These are phyloP conservation scores for Calycopis cecrops DNA, from an alignment of 1,140 invertebrate genomes.

Conservation along the genomic window DNA sequence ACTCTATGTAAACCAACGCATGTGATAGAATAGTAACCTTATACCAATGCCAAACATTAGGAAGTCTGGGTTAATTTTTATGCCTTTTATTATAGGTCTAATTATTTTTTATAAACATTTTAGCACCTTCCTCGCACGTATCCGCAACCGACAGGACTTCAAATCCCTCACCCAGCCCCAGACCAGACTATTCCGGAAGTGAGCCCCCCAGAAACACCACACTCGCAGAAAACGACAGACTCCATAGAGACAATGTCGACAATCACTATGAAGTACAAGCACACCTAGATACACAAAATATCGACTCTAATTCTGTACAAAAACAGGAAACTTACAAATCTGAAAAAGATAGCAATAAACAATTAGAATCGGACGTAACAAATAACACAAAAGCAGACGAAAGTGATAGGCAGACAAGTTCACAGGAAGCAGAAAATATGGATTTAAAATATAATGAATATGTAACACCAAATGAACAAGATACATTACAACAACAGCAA, in stretches of 20 bases:
- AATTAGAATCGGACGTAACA: background rate
- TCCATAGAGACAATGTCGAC: conserved; percentile 26
- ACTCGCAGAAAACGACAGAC: conserved; percentile 29
- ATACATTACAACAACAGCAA: background rate
- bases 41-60: no score
- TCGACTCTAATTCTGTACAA: background rate
- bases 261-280: conserved; percentile 21
- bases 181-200: conserved; percentile 61
- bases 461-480: background rate
- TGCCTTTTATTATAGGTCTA: no score
- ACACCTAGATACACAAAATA: conserved; percentile 14
- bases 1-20: no score
- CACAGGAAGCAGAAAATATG: no score
- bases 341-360: background rate
- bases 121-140: conserved; percentile 63
- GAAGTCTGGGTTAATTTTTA: no score
- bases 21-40: no score
- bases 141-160: conserved; percentile 48
- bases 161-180: conserved; percentile 41
- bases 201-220: conserved; percentile 54
- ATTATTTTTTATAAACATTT: conserved; percentile 21
- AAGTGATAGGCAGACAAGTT: background rate
- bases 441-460: background rate
- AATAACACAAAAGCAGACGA: background rate
- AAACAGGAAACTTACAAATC: no score